Conservation (phyloP, 2,797 vertebrate species). For the Craterocephalus amniculus region DNA sequence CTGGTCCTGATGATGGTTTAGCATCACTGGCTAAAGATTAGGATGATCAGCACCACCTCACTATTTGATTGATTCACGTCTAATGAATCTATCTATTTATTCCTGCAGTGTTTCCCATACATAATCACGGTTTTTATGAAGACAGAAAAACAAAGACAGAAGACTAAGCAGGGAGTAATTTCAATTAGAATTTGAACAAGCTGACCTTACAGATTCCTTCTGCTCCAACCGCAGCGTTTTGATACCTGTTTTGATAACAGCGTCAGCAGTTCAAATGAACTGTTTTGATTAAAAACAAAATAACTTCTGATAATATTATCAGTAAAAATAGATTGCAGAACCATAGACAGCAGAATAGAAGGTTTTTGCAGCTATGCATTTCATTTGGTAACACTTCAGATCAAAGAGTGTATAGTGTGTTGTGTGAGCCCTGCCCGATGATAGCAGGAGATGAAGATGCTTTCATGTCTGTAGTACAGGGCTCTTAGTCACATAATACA, state of each 20-base stretch:
- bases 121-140: slow-evolving; percentile 23
- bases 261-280: slow-evolving; percentile 41
- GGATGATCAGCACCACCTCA: slow-evolving; percentile 42
- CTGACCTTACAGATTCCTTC: slow-evolving; percentile 16
- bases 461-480: slow-evolving; percentile 73
- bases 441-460: slow-evolving; percentile 69
- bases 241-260: slow-evolving; percentile 36
- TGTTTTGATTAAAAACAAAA: slow-evolving; percentile 39
- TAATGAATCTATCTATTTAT: slow-evolving; percentile 9
- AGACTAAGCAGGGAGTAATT: slow-evolving; percentile 13
- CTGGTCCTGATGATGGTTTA: slow-evolving; percentile 72
- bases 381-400: slow-evolving; percentile 59
- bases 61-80: slow-evolving; percentile 26
- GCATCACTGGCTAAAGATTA: slow-evolving; percentile 55
- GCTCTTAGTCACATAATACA: slow-evolving; percentile 72
- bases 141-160: slow-evolving; percentile 2
- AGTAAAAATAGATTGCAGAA: slow-evolving; percentile 34
- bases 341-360: slow-evolving; percentile 26
- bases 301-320: slow-evolving; percentile 5
- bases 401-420: slow-evolving; percentile 65
- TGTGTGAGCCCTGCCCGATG: slow-evolving; percentile 60
- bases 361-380: slow-evolving; percentile 37
- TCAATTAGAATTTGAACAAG: slow-evolving; percentile 18
- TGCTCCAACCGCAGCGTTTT: slow-evolving; percentile 5
- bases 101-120: neutral